Base-by-base conservation (phyloP, 2,797 vertebrate species). In the Clamator glandarius region DNA sequence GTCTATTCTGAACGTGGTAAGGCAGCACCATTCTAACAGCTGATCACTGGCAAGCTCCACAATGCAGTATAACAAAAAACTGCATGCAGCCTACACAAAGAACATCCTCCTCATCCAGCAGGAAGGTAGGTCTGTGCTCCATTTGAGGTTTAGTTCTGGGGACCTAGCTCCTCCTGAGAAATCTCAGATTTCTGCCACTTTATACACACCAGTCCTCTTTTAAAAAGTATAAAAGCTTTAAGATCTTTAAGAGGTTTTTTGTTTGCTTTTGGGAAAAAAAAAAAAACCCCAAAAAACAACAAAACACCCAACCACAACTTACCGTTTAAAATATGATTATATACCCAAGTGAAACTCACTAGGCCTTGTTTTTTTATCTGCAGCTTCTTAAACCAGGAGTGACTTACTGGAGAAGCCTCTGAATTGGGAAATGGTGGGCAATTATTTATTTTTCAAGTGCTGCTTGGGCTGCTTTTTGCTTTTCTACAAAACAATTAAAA, bases 201-300 rank as follows among this genome's bases (percentile, higher is more conserved):
- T 61, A 78, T 9, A 18, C 33, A 48, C 15, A 17, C 9, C 3
- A 1, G 11, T 67, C 16, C 31, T 55, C 18, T 58, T 57, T 74
- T 63, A 36, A 61, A 20, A 6, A 81, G n/a, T 9, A 54, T 13
- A 78, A 85, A 85, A 68, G 15, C 28, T 58, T 48, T 57, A 31
- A 62, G 15, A 35, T 24, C 8, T 72, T 35, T 16, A 33, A 55
- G 29, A 69, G 6, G 3, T 16, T 46, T 59, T 33, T 25, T 16
- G 3, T 11, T 58, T 59, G 1, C 8, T 31, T 57, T 41, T 14
- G 12, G 17, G 15, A 4, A 6, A 11, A 54, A 54, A 41, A 48
- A 36, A 17, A 11, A 1, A 7, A 39, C n/a, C n/a, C n/a, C n/a
- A n/a, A n/a, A n/a, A 36, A 17, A 11, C 1, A 13, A 39, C 39